Conservation (phyloP, 2,113 vertebrate species). For the Odontophorus gujanensis region DNA sequence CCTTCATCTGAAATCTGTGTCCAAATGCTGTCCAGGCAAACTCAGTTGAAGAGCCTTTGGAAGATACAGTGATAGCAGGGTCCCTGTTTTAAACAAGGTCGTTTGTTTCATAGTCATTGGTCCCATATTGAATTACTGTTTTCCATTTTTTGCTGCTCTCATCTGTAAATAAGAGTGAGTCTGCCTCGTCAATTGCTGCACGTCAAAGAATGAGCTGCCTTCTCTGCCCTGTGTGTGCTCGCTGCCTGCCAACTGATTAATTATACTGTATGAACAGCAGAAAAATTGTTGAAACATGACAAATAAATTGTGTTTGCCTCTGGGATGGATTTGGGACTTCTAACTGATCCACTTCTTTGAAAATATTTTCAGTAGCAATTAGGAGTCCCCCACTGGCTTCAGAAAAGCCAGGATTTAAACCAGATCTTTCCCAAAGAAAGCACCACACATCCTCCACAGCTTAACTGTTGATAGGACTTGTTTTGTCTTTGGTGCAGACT, state of each 20-base stretch:
- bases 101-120: not conserved
- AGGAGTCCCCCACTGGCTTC: conserved; percentile 15
- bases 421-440: not conserved
- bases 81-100: not conserved
- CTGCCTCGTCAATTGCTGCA: not conserved
- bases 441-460: not conserved
- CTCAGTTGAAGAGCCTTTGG: not conserved
- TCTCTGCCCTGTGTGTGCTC: conserved; percentile 37
- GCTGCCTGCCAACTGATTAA: conserved; percentile 68
- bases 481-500: not conserved
- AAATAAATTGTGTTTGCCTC: conserved; percentile 66
- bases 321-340: conserved; percentile 41
- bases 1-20: not conserved
- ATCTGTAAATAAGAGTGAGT: conserved; percentile 11
- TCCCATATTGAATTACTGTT: not conserved
- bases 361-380: conserved; percentile 65
- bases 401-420: not conserved
- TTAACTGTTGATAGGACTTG: not conserved
- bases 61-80: not conserved
- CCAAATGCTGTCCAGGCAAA: not conserved
- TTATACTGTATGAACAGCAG: conserved; percentile 50
- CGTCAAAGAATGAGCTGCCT: conserved; percentile 28
- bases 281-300: conserved; percentile 63
- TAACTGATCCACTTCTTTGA: conserved; percentile 45
- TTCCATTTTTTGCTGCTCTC: not conserved